Base-by-base conservation (phyloP, 2,113 vertebrate genomes). In the Sula dactylatra region DNA sequence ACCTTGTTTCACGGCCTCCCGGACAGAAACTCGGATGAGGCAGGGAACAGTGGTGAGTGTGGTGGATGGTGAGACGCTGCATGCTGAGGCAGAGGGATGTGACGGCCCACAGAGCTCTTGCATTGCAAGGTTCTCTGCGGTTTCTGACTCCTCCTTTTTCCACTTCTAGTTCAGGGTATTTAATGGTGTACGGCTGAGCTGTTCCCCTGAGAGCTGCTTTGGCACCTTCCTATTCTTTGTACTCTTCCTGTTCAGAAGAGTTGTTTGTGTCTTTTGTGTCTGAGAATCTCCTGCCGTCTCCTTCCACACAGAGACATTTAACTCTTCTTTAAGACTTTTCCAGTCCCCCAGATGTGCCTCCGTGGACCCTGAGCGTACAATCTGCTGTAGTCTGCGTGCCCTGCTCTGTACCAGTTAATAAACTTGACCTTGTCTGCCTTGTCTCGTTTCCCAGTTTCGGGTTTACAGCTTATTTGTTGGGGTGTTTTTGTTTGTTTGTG, bases 291-390 rank as follows among this genome's bases (percentile, higher is more conserved):
- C 52, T 38, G 58, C 56, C 27, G 16, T 49, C 54, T 59, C 76
- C 54, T 69, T 71, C 61, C 10, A 8, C 62, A 7, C 15, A 47
- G 56, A 42, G 38, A 74, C 47, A 18, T 40, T 82, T 24, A 10
- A 38, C 45, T 82, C 45, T 36, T 61, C 83, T 32, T 21, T 6
- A 25, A 9, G 61, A 11, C 42, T 61, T 70, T 26, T 34, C 21
- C 59, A 54, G 16, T 31, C 4, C 59, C 26, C 25, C 1, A 21
- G 1, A 11, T 50, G 52, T 45, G 27, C 21, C 64, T 64, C 64
- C 21, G 1, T 49, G 36, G 47, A 13, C 42, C 13, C 59, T 0
- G 1, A 7, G 36, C 0, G 15, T 16, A 3, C 12, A 10, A 27
- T 27, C 56, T 32, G 64, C 72, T 49, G 3, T 2, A 27, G 36